Percentiles rank a stretch among this genome's conserved stretches.
Conservation (phyloP, 37 sponge, comb jelly and placozoan genomes). For the Aphrocallistes beatrix region DNA sequence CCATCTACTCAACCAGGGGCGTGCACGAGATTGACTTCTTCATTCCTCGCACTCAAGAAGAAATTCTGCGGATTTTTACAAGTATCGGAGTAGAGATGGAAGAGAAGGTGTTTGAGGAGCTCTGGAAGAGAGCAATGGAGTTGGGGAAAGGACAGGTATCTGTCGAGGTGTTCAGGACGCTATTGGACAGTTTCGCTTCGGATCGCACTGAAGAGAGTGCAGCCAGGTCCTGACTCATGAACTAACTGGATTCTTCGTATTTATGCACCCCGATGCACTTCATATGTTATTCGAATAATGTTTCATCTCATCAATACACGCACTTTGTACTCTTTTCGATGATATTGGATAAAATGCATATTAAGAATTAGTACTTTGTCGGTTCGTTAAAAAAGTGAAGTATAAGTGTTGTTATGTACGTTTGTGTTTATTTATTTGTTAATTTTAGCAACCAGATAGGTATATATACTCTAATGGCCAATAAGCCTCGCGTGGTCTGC, state of each 20-base stretch:
- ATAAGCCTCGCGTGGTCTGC: not conserved
- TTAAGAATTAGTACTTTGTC: too few relatives aligned
- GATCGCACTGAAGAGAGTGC: not conserved
- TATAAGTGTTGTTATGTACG: not conserved
- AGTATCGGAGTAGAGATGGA: constrained; percentile 64
- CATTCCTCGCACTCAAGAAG: constrained; percentile 36
- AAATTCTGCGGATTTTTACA: constrained; percentile 48
- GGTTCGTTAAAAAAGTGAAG: too few relatives aligned
- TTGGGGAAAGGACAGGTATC: constrained; percentile 34
- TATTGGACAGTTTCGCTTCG: constrained; percentile 35
- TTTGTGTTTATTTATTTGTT: not conserved
- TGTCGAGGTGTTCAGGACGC: constrained; percentile 60
- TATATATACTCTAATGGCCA: not conserved
- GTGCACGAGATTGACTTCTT: constrained; percentile 88
- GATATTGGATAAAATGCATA: too few relatives aligned
- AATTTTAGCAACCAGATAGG: not conserved
- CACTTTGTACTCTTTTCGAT: too few relatives aligned
- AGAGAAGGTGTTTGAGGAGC: constrained; percentile 62
- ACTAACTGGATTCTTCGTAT: not conserved
- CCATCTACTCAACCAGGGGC: constrained; percentile 65
- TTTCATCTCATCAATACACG: too few relatives aligned
- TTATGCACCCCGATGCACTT: not conserved
- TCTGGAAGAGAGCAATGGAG: constrained; percentile 61
- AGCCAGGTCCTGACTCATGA: not conserved
- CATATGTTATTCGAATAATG: not conserved